Base-by-base conservation (phyloP, 2,797 vertebrate genomes). In the Lacerta agilis region DNA sequence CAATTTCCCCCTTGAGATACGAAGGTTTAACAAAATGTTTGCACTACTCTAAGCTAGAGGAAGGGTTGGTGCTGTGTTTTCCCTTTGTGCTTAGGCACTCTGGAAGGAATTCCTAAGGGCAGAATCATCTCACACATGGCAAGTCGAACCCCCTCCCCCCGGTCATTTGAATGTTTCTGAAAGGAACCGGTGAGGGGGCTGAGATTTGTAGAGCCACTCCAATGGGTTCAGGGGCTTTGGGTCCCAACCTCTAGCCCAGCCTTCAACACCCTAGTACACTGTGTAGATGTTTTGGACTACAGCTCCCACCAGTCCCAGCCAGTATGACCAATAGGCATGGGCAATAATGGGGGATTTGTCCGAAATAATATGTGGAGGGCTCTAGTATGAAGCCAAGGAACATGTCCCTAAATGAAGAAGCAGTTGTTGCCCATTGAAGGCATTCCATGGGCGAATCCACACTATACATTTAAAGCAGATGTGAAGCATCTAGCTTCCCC, bases 21-120 rank as follows among this genome's bases (percentile, higher is more conserved):
- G 95, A 96, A 95, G 93, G 95, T 97, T 97, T 97, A 96, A 97
- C 94, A 97, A 96, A 97, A 97, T 96, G 95, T 97, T 97, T 97
- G 95, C 83, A 90, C 93, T 97, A 89, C 92, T 96, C 95, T 94
- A 95, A 95, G 95, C 95, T 94, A 95, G 95, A 96, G 95, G 94
- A 97, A 95, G 95, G 96, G 92, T 94, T 96, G 95, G 92, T 93
- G 2, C 87, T 90, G 90, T 97, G 95, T 97, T 97, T 97, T 97
- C 96, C 96, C 96, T 97, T 95, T 96, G 95, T 96, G 95, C 95
- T 96, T 95, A 95, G 95, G 91, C 96, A 96, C 95, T 97, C 96
- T 96, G 95, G 95, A 96, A 95, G 94, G 90, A 96, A 97, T 96
- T 97, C 97, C 96, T 95, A 45, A 88, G 95, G 96, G 97, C 88